Evolutionary conservation across 2,888 invertebrate genomes (phyloP).

Genomic region (Euplagia quadripunctaria): DNA sequence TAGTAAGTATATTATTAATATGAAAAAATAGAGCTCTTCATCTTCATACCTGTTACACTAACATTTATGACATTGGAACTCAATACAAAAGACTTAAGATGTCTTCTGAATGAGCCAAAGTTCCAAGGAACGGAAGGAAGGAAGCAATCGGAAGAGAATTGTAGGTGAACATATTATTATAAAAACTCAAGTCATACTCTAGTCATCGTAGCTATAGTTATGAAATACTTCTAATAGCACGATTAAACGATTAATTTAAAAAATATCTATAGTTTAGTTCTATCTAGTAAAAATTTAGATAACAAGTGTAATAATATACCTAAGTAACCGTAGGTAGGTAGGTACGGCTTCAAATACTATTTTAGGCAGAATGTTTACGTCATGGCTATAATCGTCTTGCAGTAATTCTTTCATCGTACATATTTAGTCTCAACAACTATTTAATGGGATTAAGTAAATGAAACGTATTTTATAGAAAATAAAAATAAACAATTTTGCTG

Average conservation of each 20-base stretch:
- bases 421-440: conserved; percentile 26
- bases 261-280: background rate
- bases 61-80: no score
- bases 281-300: background rate
- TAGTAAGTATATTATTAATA: no score
- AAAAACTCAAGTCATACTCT: background rate
- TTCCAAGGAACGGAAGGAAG: no score
- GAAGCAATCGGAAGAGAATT: no score
- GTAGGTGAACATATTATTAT: no score
- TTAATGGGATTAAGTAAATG: conserved; percentile 36
- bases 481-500: conserved; percentile 43
- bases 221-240: background rate
- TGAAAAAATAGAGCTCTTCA: no score
- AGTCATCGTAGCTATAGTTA: background rate
- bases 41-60: no score
- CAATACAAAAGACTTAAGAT: no score
- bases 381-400: conserved; percentile 11
- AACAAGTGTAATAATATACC: conserved; percentile 1
- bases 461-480: conserved; percentile 44
- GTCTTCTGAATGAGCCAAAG: no score
- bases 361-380: conserved; percentile 17
- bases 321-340: conserved; percentile 8
- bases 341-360: conserved; percentile 9
- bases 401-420: conserved; percentile 33
- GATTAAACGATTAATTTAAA: background rate